Conservation (phyloP, 2,113 vertebrate species). For the Chascanopsetta lugubris region DNA sequence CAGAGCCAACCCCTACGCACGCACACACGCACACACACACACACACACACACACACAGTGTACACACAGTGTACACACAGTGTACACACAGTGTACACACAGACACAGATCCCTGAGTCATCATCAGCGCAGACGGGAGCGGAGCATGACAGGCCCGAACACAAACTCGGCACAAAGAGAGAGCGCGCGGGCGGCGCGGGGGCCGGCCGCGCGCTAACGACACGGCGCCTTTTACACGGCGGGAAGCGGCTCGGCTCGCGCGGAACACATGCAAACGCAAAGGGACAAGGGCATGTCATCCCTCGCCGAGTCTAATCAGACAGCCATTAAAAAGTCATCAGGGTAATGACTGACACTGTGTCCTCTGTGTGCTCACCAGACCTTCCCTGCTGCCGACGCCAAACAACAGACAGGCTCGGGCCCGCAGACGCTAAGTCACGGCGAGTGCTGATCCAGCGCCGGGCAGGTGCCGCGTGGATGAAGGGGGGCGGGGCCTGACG, state of each 20-base stretch:
- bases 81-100: conserved; percentile 10
- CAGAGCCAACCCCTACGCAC: conserved; percentile 12
- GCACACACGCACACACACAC: conserved; percentile 22
- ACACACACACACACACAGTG: conserved; percentile 11
- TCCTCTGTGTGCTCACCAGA: conserved; percentile 62
- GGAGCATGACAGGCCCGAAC: conserved; percentile 27
- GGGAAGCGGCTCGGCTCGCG: conserved; percentile 20
- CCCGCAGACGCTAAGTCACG: conserved; percentile 24
- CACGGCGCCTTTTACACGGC: conserved; percentile 3
- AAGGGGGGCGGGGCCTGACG: conserved; percentile 4
- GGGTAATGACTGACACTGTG: conserved; percentile 68
- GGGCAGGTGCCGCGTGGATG: conserved; percentile 7
- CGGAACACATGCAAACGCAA: conserved; percentile 36
- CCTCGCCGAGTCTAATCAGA: conserved; percentile 63
- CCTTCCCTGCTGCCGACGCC: conserved; percentile 36
- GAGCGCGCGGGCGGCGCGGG: neutral
- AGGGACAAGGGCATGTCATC: conserved; percentile 63
- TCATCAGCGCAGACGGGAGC: conserved; percentile 36
- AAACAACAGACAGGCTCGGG: conserved; percentile 33
- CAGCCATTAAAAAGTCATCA: conserved; percentile 75
- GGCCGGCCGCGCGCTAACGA: neutral
- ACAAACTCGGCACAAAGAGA: conserved; percentile 31
- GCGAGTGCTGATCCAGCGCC: conserved; percentile 21
- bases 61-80: conserved; percentile 24
- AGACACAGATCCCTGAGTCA: conserved; percentile 61